phyloP scores from a whole-genome alignment of 2,888 invertebrate species.

The Leptopterna dolabrata region DNA sequence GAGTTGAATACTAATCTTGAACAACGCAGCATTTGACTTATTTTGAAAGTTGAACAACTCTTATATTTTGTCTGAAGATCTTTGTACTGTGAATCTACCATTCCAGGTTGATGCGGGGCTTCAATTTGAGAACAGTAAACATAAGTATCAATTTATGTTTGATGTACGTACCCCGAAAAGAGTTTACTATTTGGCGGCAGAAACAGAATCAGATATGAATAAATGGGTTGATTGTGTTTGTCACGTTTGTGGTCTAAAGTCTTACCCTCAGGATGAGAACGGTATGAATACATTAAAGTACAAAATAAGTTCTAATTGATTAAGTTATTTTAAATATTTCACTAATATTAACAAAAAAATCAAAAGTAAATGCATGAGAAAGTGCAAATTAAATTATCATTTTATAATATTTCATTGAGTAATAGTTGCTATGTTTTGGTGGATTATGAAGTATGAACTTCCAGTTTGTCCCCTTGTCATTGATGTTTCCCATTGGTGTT shows the following conservation, averaged over 20 bases:
- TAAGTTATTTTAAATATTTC: no score
- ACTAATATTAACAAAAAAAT: no score
- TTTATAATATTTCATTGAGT: neutral
- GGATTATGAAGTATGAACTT: neutral
- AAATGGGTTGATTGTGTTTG: conserved; percentile 96
- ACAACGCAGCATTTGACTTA: no score
- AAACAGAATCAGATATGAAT: conserved; percentile 91
- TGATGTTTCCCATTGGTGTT: neutral
- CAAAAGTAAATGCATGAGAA: no score
- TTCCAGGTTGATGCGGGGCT: conserved; percentile 85
- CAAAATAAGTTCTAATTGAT: no score
- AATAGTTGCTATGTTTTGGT: neutral
- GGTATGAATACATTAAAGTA: conserved; percentile 64
- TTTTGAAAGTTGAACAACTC: no score
- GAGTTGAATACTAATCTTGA: no score
- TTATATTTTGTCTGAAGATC: no score
- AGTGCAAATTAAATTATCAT: no score
- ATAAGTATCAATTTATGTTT: conserved; percentile 87
- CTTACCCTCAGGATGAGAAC: conserved; percentile 73
- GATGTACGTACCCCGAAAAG: conserved; percentile 89
- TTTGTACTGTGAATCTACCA: neutral
- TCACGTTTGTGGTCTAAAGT: conserved; percentile 87
- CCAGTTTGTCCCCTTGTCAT: neutral
- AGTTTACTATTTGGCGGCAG: conserved; percentile 92
- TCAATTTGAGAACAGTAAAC: conserved; percentile 83